A percentile compares a stretch with the other conserved stretches of the same genome.
Evolutionary conservation across 2,113 vertebrate genomes (phyloP).

Genomic region (Prolemur simus): DNA sequence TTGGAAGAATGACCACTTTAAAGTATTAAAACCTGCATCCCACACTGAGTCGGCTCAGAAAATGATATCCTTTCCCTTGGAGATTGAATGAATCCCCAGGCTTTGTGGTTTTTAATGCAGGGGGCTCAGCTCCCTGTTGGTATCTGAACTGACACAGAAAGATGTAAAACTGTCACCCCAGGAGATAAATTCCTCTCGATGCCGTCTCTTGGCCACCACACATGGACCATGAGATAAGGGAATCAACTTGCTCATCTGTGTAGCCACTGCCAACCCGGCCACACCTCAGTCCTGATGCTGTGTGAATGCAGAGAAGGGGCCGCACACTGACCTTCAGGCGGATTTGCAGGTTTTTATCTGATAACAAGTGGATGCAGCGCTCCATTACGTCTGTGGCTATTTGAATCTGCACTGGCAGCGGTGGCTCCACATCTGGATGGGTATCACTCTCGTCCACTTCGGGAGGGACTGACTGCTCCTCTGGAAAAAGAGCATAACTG

Average conservation of each 20-base stretch:
- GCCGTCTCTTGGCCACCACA: background rate
- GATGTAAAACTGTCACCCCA: background rate
- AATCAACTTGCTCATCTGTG: background rate
- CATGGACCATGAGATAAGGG: background rate
- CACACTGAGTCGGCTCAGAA: constrained; percentile 16
- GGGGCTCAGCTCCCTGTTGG: background rate
- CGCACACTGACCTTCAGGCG: constrained; percentile 89
- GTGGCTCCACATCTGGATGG: constrained; percentile 78
- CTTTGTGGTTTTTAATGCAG: background rate
- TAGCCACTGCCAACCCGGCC: background rate
- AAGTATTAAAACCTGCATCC: constrained; percentile 18
- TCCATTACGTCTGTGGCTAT: constrained; percentile 91
- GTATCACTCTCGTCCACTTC: constrained; percentile 34
- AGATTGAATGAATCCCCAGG: background rate
- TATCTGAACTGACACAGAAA: constrained; percentile 8
- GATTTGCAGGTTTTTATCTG: constrained; percentile 86
- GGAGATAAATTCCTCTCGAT: constrained; percentile 15
- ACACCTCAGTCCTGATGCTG: background rate
- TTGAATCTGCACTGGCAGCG: constrained; percentile 86
- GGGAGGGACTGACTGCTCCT: constrained; percentile 32
- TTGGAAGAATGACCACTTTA: constrained; percentile 28
- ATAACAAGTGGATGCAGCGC: constrained; percentile 92
- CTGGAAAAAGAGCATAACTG: constrained; percentile 74
- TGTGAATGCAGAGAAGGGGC: background rate
- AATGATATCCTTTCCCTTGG: constrained; percentile 30